Evolutionary conservation across 2,113 vertebrate genomes (phyloP), one percentile per base, ranked within the genome.

Genomic region (Sardina pilchardus): DNA sequence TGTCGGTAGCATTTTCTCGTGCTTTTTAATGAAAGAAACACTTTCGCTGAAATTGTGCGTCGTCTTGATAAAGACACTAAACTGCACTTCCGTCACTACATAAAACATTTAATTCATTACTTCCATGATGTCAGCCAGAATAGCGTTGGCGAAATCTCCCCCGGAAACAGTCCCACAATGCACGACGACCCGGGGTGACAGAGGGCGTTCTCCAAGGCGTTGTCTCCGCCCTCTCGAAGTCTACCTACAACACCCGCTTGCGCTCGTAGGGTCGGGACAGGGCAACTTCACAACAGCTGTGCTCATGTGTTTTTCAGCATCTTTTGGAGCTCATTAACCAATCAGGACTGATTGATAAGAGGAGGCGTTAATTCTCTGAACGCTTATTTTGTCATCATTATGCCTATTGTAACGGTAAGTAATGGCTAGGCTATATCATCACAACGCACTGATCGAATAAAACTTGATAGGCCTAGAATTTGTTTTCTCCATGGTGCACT

Each of bases 81-180:
- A 50, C 42, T 34, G 21, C 9, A 24, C 4, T 56, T 82, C 81
- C 30, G 16, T 67, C 56, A 12, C 21, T 7, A 71, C 84, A 2
- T 8, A 82, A 84, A 50, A 0, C 53, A 43, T 16, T 80, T 82
- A 85, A 86, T 87, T 84, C 34, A 88, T 93, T 88, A 86, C 86
- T 45, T 88, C 42, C 82, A 82, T 39, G n/a, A 81, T 80, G 39
- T 63, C 80, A 84, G 82, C 85, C 34, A 80, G 34, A 44, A 21
- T 45, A 90, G 85, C 83, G 86, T 89, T 90, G 88, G 88, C 92
- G n/a, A 47, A 82, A 43, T 56, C 75, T 71, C 12, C 26, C 34
- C 91, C 93, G 92, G 93, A 94, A 83, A 56, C 53, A 26, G 83
- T 91, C 93, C 92, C 82, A 90, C 59, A 87, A 85, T 90, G 88